Percentiles rank a stretch among this genome's conserved stretches.
Evolutionary conservation across 2,797 vertebrate genomes (phyloP).

Genomic region (Carapus acus): DNA sequence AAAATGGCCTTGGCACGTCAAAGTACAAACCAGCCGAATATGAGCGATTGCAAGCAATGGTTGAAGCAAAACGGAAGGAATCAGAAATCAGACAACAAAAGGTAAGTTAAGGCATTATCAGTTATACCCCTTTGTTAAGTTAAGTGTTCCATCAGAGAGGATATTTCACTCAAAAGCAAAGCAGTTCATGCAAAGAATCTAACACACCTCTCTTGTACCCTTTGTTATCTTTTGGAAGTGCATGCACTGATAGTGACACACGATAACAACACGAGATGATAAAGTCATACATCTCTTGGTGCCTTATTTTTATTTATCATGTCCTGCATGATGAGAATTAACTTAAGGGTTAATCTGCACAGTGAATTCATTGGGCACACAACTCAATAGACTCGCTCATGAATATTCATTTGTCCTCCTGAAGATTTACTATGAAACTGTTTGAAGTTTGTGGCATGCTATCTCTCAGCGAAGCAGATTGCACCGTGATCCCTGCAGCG

Average conservation of each 20-base stretch:
- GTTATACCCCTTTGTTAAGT: slow-evolving; percentile 22
- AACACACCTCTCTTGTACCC: slow-evolving; percentile 20
- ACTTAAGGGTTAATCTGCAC: slow-evolving; percentile 39
- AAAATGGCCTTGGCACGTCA: slow-evolving; percentile 69
- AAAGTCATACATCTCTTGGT: slow-evolving; percentile 25
- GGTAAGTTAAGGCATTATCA: slow-evolving; percentile 66
- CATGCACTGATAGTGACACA: slow-evolving; percentile 28
- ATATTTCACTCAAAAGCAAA: too few relatives aligned
- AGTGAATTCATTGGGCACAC: slow-evolving; percentile 47
- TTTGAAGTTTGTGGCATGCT: slow-evolving; percentile 56
- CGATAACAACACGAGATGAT: slow-evolving; percentile 34
- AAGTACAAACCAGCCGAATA: slow-evolving; percentile 82
- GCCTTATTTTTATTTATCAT: slow-evolving; percentile 16
- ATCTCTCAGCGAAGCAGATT: slow-evolving; percentile 53
- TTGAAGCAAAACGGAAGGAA: slow-evolving; percentile 74
- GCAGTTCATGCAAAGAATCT: too few relatives aligned
- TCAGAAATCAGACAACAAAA: slow-evolving; percentile 76
- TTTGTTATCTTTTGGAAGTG: slow-evolving; percentile 17
- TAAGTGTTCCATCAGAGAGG: slow-evolving; percentile 12
- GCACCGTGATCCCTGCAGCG: slow-evolving; percentile 60
- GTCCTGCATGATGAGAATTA: slow-evolving; percentile 24
- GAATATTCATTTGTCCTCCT: slow-evolving; percentile 59
- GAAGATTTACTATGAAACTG: slow-evolving; percentile 45
- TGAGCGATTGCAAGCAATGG: slow-evolving; percentile 71
- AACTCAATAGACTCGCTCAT: slow-evolving; percentile 32